Evolutionary conservation across 1,140 invertebrate genomes (phyloP), one percentile per base, ranked within the genome.

Genomic region (Hesperophylax magnus): DNA sequence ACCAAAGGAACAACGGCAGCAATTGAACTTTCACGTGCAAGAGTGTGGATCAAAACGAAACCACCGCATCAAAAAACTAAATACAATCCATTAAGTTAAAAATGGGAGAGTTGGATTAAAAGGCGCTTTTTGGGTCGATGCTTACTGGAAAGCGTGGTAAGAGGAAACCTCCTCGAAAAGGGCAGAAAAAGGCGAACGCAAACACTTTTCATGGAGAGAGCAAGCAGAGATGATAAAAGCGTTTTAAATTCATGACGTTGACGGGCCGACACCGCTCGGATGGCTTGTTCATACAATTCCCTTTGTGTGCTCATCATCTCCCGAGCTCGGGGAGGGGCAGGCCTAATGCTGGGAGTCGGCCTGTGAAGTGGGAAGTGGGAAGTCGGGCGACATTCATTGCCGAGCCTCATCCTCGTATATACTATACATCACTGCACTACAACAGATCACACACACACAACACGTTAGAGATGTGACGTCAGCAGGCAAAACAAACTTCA

Each of bases 161-260:
- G 24, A 22, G 47, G 47, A 72, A 52, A 54, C 47, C 47, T 69
- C 20, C 65, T 39, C 7, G 31, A 69, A 39, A 18, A 53, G 69
- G 69, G 67, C 18, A 52, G 69, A 53, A 24, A 72, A 54, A 56
- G 69, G 20, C 69, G 22, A 22, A 20, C 69, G 69, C 69, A 54
- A 72, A 72, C 69, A 72, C 69, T 72, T 67, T 67, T 72, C 69
- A 54, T 11, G 20, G 52, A 72, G 69, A 54, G 20, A 53, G 69
- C 69, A 52, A 72, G 53, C 69, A 53, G 67, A 22, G 20, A 24
- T 24, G 69, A 22, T 72, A 72, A 53, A 72, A 53, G 47, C n/a
- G 20, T 72, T 72, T 72, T 72, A 72, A 72, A 72, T 52, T 71
- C 67, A 71, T 71, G 9, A 71, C 34, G 67, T 18, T 71, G 34